These are phyloP conservation scores for Euplagia quadripunctaria DNA, from an alignment of 2,888 invertebrate species.

Conservation along the genomic window DNA sequence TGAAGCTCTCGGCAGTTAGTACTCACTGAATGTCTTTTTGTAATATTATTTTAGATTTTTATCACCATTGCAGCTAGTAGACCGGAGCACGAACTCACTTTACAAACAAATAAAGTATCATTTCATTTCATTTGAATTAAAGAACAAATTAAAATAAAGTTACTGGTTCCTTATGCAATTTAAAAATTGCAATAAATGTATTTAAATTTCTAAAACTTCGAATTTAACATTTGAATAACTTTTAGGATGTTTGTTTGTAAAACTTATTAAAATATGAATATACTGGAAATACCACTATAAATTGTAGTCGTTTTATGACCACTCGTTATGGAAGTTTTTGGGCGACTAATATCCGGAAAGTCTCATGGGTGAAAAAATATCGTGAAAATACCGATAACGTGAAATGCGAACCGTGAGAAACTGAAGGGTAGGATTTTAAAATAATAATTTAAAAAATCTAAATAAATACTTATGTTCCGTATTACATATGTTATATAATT, in stretches of 20 bases:
- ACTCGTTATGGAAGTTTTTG: not conserved
- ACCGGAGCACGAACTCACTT: conserved; percentile 43
- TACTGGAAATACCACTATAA: not conserved
- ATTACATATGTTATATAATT: too few species aligned
- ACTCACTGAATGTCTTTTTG: conserved; percentile 23
- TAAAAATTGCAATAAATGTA: not conserved
- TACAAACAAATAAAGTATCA: too few species aligned
- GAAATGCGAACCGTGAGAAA: too few species aligned
- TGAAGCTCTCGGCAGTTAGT: conserved; percentile 28
- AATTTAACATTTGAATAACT: not conserved
- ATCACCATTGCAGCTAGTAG: conserved; percentile 30
- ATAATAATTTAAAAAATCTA: too few species aligned
- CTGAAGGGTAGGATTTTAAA: too few species aligned
- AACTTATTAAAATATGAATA: not conserved
- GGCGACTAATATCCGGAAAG: not conserved
- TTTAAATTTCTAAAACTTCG: not conserved
- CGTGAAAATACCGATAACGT: not conserved
- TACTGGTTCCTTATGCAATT: conserved; percentile 30
- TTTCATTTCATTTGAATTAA: too few species aligned
- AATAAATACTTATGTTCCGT: too few species aligned
- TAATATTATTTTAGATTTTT: conserved; percentile 43
- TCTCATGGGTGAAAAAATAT: not conserved
- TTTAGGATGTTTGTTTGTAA: too few species aligned
- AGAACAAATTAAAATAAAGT: conserved; percentile 42
- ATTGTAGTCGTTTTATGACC: not conserved